phyloP scores from a whole-genome alignment of 2,113 vertebrate species.

The Garra rufa region DNA sequence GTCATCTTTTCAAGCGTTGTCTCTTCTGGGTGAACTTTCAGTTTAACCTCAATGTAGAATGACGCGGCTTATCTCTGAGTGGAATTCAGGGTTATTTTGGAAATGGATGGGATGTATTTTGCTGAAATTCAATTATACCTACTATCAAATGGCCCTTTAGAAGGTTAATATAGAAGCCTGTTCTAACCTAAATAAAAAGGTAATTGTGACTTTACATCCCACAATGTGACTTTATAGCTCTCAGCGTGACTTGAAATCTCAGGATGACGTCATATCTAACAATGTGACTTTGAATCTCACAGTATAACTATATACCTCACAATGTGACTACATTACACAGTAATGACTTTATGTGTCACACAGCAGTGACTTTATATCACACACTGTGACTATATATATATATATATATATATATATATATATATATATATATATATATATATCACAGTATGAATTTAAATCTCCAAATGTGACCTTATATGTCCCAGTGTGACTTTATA shows the following conservation, averaged over 20 bases:
- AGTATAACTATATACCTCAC: not conserved
- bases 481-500: not conserved
- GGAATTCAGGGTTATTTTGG: conserved; percentile 12
- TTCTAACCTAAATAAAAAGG: not conserved
- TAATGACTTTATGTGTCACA: no score
- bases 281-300: not conserved
- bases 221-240: not conserved
- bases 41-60: not conserved
- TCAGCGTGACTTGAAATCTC: not conserved
- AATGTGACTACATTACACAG: no score
- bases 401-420: no score
- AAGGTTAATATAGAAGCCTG: not conserved
- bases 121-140: conserved; percentile 13
- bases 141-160: conserved; percentile 1
- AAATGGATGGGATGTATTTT: conserved; percentile 1
- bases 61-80: not conserved
- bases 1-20: not conserved
- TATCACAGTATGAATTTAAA: not conserved
- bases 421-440: no score
- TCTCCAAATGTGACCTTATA: not conserved
- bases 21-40: not conserved
- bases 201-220: not conserved
- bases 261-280: not conserved
- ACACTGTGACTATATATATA: not conserved
- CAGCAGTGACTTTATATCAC: no score